Evolutionary conservation across 2,888 invertebrate species (phyloP).

Genomic region (Abscondita cerata): DNA sequence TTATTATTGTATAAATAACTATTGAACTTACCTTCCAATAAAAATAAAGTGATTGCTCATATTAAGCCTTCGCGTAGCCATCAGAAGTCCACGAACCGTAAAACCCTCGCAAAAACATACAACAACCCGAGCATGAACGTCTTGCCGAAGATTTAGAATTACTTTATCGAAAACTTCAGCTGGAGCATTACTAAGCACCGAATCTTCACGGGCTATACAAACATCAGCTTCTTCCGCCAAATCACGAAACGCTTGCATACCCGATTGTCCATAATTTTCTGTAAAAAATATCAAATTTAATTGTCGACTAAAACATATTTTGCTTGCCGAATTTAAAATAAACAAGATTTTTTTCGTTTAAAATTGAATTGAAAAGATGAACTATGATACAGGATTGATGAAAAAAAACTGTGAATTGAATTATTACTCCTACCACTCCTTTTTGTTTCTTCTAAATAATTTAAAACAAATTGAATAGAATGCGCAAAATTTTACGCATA

Average conservation of each 20-base stretch:
- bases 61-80: slow-evolving; percentile 65
- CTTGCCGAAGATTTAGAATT: slow-evolving; percentile 63
- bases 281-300: slow-evolving; percentile 43
- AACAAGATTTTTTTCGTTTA: too few species aligned
- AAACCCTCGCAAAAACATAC: slow-evolving; percentile 83
- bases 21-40: slow-evolving; percentile 73
- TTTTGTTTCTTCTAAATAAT: too few species aligned
- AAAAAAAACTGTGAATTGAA: too few species aligned
- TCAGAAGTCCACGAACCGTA: slow-evolving; percentile 70
- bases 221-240: slow-evolving; percentile 70
- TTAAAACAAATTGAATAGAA: too few species aligned
- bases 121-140: slow-evolving; percentile 66
- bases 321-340: too few species aligned
- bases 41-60: slow-evolving; percentile 68
- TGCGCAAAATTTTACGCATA: too few species aligned
- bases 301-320: slow-evolving; percentile 20
- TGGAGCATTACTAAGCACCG: slow-evolving; percentile 66
- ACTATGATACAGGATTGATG: too few species aligned
- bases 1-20: too few species aligned
- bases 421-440: too few species aligned
- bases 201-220: slow-evolving; percentile 75
- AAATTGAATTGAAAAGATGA: too few species aligned
- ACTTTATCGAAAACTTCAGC: slow-evolving; percentile 65
- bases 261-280: slow-evolving; percentile 81
- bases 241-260: slow-evolving; percentile 77